phyloP scores from a whole-genome alignment of 2,113 vertebrate genomes.

The Arenaria interpres region DNA sequence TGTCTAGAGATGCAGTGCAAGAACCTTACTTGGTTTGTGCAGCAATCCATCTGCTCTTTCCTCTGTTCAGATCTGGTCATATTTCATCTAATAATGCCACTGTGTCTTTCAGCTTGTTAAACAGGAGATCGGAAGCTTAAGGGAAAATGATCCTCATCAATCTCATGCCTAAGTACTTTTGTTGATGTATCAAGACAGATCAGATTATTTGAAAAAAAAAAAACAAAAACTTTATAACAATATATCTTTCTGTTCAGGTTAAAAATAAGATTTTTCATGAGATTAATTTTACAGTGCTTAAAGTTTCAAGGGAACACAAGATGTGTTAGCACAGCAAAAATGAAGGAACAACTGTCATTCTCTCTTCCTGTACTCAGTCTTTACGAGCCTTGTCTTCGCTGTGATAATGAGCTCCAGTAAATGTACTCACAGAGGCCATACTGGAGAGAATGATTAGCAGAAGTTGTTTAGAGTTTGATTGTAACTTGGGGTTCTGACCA shows the following conservation, averaged over 20 bases:
- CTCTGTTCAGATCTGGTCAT: not conserved
- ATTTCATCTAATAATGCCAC: not conserved
- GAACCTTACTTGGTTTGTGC: not conserved
- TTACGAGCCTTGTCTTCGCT: not conserved
- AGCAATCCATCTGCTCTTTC: not conserved
- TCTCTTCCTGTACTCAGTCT: not conserved
- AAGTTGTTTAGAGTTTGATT: not conserved
- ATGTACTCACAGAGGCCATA: not conserved
- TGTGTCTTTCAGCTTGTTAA: not conserved
- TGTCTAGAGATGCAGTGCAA: not conserved
- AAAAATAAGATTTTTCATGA: not conserved
- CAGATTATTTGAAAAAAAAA: not conserved
- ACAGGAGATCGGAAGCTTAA: not conserved
- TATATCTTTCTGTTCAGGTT: not conserved
- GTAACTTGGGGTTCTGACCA: not conserved
- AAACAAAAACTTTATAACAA: rapidly evolving
- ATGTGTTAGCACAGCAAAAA: not conserved
- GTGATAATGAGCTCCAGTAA: not conserved
- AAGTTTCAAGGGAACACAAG: not conserved
- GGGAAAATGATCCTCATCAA: not conserved
- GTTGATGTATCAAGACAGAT: not conserved
- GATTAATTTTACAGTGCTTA: not conserved
- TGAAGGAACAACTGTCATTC: not conserved
- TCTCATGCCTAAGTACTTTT: not conserved
- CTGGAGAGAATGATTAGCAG: not conserved